Percentiles rank a stretch among this genome's conserved stretches.
These are phyloP conservation scores for Saccostrea echinata DNA, from an alignment of 1,140 invertebrate species.

Conservation along the genomic window DNA sequence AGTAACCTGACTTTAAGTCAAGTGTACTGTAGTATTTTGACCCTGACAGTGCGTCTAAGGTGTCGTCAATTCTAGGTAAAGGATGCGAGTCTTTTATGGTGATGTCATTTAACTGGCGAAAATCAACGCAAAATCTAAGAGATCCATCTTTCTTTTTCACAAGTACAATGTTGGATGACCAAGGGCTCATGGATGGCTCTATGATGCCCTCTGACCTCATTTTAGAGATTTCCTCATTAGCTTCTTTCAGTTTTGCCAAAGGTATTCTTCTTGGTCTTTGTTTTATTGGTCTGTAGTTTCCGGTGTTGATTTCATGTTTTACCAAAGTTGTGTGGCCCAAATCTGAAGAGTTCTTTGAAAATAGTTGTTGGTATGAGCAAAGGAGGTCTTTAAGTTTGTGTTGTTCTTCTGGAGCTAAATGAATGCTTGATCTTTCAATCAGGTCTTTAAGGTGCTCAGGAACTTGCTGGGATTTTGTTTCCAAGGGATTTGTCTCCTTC, in stretches of 20 bases:
- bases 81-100: conserved; percentile 40
- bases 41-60: conserved; percentile 13
- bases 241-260: conserved; percentile 42
- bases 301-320: conserved; percentile 57
- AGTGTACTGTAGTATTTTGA: conserved; percentile 13
- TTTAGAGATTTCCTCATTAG: background rate
- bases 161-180: conserved; percentile 19
- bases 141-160: conserved; percentile 48
- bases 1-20: conserved; percentile 61
- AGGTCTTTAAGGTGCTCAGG: conserved; percentile 11
- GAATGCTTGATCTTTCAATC: background rate
- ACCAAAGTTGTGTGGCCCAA: conserved; percentile 51
- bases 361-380: background rate
- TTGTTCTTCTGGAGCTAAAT: background rate
- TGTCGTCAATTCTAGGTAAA: conserved; percentile 43
- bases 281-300: conserved; percentile 50
- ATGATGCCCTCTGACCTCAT: background rate
- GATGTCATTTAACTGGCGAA: background rate
- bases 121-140: conserved; percentile 34
- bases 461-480: background rate
- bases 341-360: conserved; percentile 49
- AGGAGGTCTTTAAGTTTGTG: conserved; percentile 22
- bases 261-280: conserved; percentile 45
- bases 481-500: background rate
- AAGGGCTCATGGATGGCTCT: background rate